Evolutionary conservation across 2,797 vertebrate genomes (phyloP), one percentile per base, ranked within the genome.

Genomic region (Hypotaenidia philippensis): DNA sequence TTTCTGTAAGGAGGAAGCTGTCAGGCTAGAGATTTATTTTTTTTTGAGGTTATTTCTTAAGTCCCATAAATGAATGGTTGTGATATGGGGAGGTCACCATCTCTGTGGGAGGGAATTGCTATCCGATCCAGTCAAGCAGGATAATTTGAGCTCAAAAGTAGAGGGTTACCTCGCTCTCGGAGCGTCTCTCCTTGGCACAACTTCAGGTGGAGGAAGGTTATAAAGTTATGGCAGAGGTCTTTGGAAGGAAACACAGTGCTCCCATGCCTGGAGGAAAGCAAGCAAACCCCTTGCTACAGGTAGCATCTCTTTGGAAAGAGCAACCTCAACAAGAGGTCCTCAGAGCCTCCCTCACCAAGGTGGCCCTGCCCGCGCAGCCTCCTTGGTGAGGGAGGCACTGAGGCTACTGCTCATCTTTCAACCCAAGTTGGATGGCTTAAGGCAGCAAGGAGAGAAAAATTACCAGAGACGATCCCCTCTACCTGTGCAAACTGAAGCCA

Each of bases 401-500:
- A 76, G 44, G 55, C 60, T 80, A 22, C 47, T 70, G 52, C 45
- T 92, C 55, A 49, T 69, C 36, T 38, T 86, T 59, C 22, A 45
- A 4, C 22, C 25, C 17, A 53, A 79, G 36, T 22, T 23, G 57
- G 47, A 47, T 47, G 76, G 52, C 45, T 90, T 47, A 91, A 80
- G 41, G 50, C 1, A 8, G 13, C 47, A 91, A 11, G 4, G 15
- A 57, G 84, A 90, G 44, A 56, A 93, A 60, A 78, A 78, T n/a
- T 72, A 63, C 31, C 65, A 19, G 0, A 44, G 34, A 66, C 4
- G 11, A 75, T 53, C 60, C 56, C 25, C 77, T 95, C 95, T 92
- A 96, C 83, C 70, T 90, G 61, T 61, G 69, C 60, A 89, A 83
- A 90, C 32, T 21, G 70, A 90, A 94, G 86, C 74, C 61, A 95